Base-by-base conservation (phyloP, 2,888 invertebrate genomes). In the Andrena bicolor region DNA sequence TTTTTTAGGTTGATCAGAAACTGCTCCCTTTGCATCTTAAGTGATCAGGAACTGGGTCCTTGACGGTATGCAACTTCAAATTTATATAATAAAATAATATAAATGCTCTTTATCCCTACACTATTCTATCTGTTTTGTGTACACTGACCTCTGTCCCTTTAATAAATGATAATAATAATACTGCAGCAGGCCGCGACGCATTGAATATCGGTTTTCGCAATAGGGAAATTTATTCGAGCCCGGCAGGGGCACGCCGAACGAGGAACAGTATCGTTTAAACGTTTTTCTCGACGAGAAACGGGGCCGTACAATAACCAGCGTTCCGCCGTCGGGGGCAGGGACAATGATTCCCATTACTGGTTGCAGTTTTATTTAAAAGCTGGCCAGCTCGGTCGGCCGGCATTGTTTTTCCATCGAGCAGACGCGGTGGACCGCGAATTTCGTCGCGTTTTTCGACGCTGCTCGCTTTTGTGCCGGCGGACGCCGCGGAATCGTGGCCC, bases 331-430 rank as follows among this genome's bases (percentile, higher is more conserved):
- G 56, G 56, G 41, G 41, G 20, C 69, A 30, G 13, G 63, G 69
- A 82, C 82, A 82, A 82, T 73, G 82, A 76, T 72, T 82, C 72
- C 82, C 82, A 82, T 82, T 82, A 76, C 72, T 58, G 41, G 76
- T 82, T 23, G 61, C 82, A 82, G 70, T 76, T 82, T 82, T 65
- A 82, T 82, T 82, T 82, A 76, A 76, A 82, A 82, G 60, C 73
- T 35, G 30, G 8, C 23, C 56, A 26, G 16, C 7, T 5, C 35
- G 32, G 20, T 32, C 23, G 35, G 53, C 23, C 26, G 23, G 48
- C 56, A 78, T 83, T 83, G 83, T 83, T 75, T 75, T 26, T 5
- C 77, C 8, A 8, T 28, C 83, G 60, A 61, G 41, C 61, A 51
- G 41, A 71, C 58, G 41, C 83, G 63, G 26, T 51, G 78, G 75